Evolutionary conservation across 2,113 vertebrate genomes (phyloP), one percentile per base, ranked within the genome.

Genomic region (Plecotus auritus): DNA sequence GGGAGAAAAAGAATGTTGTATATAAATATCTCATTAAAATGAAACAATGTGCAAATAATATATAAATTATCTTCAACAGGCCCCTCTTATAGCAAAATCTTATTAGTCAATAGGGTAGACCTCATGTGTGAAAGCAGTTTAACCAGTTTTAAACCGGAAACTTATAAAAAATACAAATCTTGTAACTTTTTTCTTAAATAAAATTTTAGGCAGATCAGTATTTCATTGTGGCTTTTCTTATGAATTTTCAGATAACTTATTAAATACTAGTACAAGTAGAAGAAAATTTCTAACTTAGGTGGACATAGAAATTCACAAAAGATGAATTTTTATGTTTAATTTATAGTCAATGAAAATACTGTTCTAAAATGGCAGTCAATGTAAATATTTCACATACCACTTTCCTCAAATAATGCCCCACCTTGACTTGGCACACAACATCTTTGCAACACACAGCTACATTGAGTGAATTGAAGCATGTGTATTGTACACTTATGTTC

Each of bases 21-120:
- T 90, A 91, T 97, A 96, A 96, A 96, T 96, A 92, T 54, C 92
- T 97, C 88, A 92, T 85, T 93, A 97, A 97, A 97, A 97, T 96
- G 97, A 96, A 78, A 85, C 89, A 86, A 94, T 87, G 2, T 47
- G 18, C 97, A 93, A 98, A 69, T 97, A 98, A 98, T 96, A 96
- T 11, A 96, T 56, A 85, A 97, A 95, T 95, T 95, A 96, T 96
- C 94, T 96, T 73, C 92, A 97, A 94, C 93, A 96, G 95, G 93
- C 93, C 84, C 80, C 87, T 86, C 7, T 87, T 72, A 87, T 8
- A 9, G 73, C 96, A 96, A 97, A 51, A 59, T 59, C 9, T 2
- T 30, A 35, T 82, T 92, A 86, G 95, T 90, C 93, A 94, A 45
- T 23, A 78, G 81, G 88, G 59, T 94, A 83, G 87, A 3, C 73